phyloP scores from a whole-genome alignment of 1,140 invertebrate species.

The Lucilia cuprina region DNA sequence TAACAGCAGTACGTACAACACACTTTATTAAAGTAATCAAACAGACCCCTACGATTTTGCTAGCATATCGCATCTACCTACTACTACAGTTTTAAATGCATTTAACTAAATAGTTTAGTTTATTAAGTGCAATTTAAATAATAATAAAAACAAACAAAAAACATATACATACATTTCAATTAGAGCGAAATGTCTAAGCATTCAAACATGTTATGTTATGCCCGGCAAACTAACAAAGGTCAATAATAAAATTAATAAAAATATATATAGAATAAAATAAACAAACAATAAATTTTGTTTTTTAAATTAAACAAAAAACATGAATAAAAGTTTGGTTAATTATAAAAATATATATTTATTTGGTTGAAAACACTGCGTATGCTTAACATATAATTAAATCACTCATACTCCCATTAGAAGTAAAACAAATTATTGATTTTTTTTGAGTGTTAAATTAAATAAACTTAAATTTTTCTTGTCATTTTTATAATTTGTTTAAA shows the following conservation, averaged over 20 bases:
- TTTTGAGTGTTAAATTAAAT: no score
- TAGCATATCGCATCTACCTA: not conserved
- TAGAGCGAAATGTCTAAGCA: not conserved
- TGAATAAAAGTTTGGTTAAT: no score
- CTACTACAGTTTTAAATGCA: not conserved
- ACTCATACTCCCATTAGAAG: not conserved
- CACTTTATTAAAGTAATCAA: not conserved
- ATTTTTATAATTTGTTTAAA: not conserved
- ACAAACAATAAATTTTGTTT: not conserved
- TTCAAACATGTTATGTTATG: not conserved
- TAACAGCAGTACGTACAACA: not conserved
- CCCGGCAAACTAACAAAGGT: not conserved
- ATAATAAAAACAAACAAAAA: not conserved
- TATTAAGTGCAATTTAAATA: slow-evolving; percentile 16
- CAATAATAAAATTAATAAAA: slow-evolving; percentile 1
- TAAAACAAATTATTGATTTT: no score
- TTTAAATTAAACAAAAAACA: no score
- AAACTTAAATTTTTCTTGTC: not conserved
- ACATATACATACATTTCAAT: not conserved
- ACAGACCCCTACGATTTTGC: not conserved
- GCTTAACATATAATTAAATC: not conserved
- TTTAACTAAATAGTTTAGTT: slow-evolving; percentile 13
- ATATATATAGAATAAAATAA: not conserved
- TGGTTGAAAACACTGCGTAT: not conserved
- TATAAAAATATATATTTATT: not conserved